Base-by-base conservation (phyloP, 1,140 invertebrate species). In the Centruroides vittatus region DNA sequence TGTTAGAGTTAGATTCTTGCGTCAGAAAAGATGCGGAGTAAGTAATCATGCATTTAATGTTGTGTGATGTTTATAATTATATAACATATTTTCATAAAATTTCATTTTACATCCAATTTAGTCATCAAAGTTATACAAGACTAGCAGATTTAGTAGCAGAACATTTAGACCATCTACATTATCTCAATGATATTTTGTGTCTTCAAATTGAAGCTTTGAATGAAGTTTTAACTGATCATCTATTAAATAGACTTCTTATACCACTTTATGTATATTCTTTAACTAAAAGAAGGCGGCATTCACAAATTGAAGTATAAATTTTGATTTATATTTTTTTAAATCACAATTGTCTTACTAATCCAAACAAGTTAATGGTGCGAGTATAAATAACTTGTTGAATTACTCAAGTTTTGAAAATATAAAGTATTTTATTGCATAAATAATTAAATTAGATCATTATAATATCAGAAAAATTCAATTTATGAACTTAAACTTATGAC, bases 161-260 rank as follows among this genome's bases (percentile, higher is more conserved):
- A 78, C 94, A 99, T 75, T 78, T 99, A 51, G 95, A 99, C 75
- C 92, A 98, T 75, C 77, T 99, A 11, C 95, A 99, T 76, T 99
- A 99, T 74, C 77, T 99, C 35, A 98, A 98, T 71, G 96, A 99
- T 68, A 98, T 98, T 71, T 78, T 98, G 23, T 86, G 86, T 70
- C 80, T 98, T 23, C 85, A 93, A 71, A 95, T 98, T 68, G 83
- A 86, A 47, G 86, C 92, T 69, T 78, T 98, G 54, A 99, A 98
- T 76, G 86, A 91, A 67, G 91, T 98, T 36, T 76, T 99, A n/a
- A 89, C 91, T 0, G 91, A 98, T 71, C 93, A 97, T 76, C 77
- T 99, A 35, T 76, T 98, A 35, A 88, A 97, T 71, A 87, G 94
- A 73, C 77, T 99, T 3, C 79, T 98, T 41, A 86, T 97, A 63